Base-by-base conservation (phyloP, 2,797 vertebrate genomes). In the Poecilia gillii region DNA sequence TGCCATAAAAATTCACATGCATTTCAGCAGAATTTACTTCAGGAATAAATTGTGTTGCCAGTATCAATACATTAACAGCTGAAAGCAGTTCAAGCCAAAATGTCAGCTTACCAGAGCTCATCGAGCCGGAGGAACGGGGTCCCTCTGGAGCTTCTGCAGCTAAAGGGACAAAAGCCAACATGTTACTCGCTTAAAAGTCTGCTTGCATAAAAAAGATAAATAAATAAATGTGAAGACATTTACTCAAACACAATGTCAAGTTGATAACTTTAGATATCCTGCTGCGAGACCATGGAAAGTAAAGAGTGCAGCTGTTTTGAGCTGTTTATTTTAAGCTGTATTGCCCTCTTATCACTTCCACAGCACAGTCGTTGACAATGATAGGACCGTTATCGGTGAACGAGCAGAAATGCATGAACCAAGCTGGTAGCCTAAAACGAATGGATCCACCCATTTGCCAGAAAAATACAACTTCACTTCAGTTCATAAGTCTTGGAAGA, bases 71-170 rank as follows among this genome's bases (percentile, higher is more conserved):
- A 46, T 49, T 49, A 33, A 43, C 20, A 31, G 11, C 16, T 70
- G 46, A n/a, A n/a, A 68, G 13, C 39, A 74, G 70, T 76, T 57
- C 36, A 23, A 46, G 59, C 18, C 25, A 86, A 84, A 55, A 79
- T 77, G 55, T 6, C 86, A 77, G 1, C 94, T 96, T 95, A 96
- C 95, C 95, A 92, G 95, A 96, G 85, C 94, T 92, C 77, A 79
- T 75, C 70, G 94, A 95, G 88, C 94, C 94, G 55, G 94, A 88
- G 74, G 95, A 95, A 81, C 89, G 93, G 28, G 90, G 90, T 85
- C 88, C 94, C 91, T 95, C 95, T 75, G 80, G 57, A 94, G 94
- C 92, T 91, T 96, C 94, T 43, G 91, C 36, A 90, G 91, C 94
- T 96, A 79, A 51, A 86, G 76, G 82, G 78, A 59, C 90, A 45